phyloP scores from a whole-genome alignment of 2,113 vertebrate species.

The Phyllostomus discolor region DNA sequence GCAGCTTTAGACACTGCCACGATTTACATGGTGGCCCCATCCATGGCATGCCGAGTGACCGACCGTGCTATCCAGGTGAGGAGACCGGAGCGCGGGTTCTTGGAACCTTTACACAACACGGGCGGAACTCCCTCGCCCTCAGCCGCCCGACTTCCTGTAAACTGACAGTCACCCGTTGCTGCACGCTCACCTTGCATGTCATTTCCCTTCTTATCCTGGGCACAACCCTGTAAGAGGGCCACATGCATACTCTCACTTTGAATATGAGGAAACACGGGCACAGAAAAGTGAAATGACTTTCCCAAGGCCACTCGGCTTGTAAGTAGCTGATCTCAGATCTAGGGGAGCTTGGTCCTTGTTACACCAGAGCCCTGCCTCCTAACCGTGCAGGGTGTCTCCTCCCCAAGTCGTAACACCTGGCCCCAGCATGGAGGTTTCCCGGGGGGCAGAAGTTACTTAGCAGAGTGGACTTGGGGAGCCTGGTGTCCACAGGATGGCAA shows the following conservation, averaged over 20 bases:
- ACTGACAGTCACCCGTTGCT: fast-evolving
- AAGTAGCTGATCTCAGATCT: neutral
- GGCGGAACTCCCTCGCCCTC: neutral
- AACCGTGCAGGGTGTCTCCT: neutral
- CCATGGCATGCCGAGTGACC: conserved; percentile 64
- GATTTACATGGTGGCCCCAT: conserved; percentile 69
- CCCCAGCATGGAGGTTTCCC: neutral
- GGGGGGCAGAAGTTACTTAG: neutral
- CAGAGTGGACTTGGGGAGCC: neutral
- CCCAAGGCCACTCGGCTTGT: neutral
- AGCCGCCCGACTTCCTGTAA: neutral
- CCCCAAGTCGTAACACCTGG: neutral
- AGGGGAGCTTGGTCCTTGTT: neutral
- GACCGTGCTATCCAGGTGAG: conserved; percentile 76
- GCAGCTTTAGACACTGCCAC: conserved; percentile 76
- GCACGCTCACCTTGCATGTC: fast-evolving
- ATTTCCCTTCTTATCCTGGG: neutral
- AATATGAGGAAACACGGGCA: neutral
- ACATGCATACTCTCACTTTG: neutral
- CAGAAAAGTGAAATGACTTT: neutral
- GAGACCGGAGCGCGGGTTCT: neutral
- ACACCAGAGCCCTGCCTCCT: neutral
- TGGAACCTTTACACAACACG: neutral
- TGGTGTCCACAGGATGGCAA: neutral
- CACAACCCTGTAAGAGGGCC: neutral